A percentile compares a stretch with the other conserved stretches of the same genome.
These are phyloP conservation scores for Stratiomys singularior DNA, from an alignment of 2,888 invertebrate species.

Conservation along the genomic window DNA sequence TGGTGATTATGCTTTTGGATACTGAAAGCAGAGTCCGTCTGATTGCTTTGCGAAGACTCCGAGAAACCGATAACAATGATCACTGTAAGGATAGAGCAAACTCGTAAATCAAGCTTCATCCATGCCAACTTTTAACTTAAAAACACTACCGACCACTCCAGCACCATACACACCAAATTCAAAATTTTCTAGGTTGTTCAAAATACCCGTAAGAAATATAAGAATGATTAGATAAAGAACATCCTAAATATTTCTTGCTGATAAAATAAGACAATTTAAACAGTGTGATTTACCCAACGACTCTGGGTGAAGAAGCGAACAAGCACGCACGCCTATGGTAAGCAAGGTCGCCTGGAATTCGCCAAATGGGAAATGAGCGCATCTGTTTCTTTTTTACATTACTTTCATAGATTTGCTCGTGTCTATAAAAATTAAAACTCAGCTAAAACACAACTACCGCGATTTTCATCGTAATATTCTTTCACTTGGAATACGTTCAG, in stretches of 20 bases:
- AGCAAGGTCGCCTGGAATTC: conserved; percentile 41
- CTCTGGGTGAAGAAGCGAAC: conserved; percentile 42
- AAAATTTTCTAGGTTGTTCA: not conserved
- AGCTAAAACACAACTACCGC: conserved; percentile 33
- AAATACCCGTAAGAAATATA: conserved; percentile 22
- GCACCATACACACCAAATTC: not conserved
- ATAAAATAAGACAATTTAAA: conserved; percentile 36
- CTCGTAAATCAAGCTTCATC: too few relatives aligned
- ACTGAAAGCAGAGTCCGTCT: too few relatives aligned
- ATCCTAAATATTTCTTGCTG: conserved; percentile 27
- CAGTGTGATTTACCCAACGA: conserved; percentile 38
- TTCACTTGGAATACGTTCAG: conserved; percentile 17
- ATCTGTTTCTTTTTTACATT: conserved; percentile 26
- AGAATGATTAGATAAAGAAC: not conserved
- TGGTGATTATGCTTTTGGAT: too few relatives aligned
- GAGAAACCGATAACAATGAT: too few relatives aligned
- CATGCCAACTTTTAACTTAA: too few relatives aligned
- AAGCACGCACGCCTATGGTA: conserved; percentile 32
- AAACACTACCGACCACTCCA: not conserved
- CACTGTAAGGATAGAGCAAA: too few relatives aligned
- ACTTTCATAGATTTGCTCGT: conserved; percentile 33
- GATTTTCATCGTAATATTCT: conserved; percentile 17
- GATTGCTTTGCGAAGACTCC: too few relatives aligned
- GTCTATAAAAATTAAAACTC: conserved; percentile 41
- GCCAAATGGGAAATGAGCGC: conserved; percentile 34